Base-by-base conservation (phyloP, 1,140 invertebrate genomes). In the Drosophila kurseongensis region DNA sequence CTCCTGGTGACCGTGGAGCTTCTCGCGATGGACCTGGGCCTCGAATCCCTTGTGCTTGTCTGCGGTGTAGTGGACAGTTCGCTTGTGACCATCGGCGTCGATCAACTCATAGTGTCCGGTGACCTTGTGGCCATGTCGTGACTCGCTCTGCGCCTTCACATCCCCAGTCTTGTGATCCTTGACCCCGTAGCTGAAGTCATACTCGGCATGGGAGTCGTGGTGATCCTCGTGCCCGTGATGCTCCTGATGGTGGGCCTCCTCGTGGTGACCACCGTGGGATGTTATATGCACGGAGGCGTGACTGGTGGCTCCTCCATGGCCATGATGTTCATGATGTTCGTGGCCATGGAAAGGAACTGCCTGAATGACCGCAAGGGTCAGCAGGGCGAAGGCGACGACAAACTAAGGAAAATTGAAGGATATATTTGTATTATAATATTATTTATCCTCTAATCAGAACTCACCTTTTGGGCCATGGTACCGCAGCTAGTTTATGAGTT, bases 1-100 rank as follows among this genome's bases (percentile, higher is more conserved):
- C 16, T 74, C 79, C 56, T 93, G 74, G 56, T 82, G 77, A 32
- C 71, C 78, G 35, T 85, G 72, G n/a, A 93, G 78, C 36, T 93
- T 92, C 68, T 94, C 91, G 45, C 91, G 91, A 13, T 79, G 72
- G 16, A 93, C 92, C 9, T 86, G 71, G 8, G 92, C 92, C 61
- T 93, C 85, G 76, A 93, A 93, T 4, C 92, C 92, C 69, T 82
- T 91, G 76, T 91, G 80, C 59, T 88, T 85, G 60, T 93, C 93
- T 40, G 92, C 92, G 2, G 88, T 91, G 47, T 93, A 93, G 57
- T 93, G 92, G 14, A 93, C 93, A 50, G 83, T 90, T 3, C 93
- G 76, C 68, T 91, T 90, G 68, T 92, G 90, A n/a, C 93, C 93
- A 73, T 93, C 92, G 50, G 92, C 90, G 61, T 93, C 93, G 58